A percentile compares a stretch with the other conserved stretches of the same genome.
Conservation (phyloP, 2,797 vertebrate genomes). For the Botia almorhae region DNA sequence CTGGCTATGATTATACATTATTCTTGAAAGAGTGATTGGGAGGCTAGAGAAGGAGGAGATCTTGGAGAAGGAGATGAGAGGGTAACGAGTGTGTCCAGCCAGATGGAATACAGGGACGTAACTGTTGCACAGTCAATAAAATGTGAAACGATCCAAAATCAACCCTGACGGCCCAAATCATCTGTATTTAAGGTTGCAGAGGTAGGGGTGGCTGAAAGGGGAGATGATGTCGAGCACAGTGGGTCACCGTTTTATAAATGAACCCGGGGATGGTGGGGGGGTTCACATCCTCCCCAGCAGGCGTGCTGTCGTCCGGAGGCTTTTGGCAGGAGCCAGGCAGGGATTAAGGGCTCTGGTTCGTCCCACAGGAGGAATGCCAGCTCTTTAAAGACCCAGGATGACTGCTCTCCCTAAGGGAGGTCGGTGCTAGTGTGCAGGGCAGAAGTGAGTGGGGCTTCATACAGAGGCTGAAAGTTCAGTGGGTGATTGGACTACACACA, state of each 20-base stretch:
- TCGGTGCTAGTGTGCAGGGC: slow-evolving; percentile 44
- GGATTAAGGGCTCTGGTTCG: slow-evolving; percentile 84
- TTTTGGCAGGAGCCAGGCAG: slow-evolving; percentile 80
- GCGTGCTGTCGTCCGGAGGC: slow-evolving; percentile 77
- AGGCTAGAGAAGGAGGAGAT: slow-evolving; percentile 18
- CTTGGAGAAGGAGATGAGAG: slow-evolving; percentile 28
- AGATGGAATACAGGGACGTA: slow-evolving; percentile 32
- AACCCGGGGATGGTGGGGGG: slow-evolving; percentile 23
- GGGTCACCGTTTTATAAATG: slow-evolving; percentile 54
- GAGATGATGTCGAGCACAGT: slow-evolving; percentile 46
- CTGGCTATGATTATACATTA: slow-evolving; percentile 84
- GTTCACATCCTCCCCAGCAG: slow-evolving; percentile 71
- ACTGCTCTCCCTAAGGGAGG: slow-evolving; percentile 69
- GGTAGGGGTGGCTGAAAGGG: slow-evolving; percentile 35
- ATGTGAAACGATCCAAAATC: slow-evolving; percentile 23
- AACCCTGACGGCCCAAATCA: slow-evolving; percentile 19
- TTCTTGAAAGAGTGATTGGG: slow-evolving; percentile 67
- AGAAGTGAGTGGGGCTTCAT: slow-evolving; percentile 67
- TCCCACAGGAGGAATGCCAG: slow-evolving; percentile 83
- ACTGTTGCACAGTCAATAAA: slow-evolving; percentile 26
- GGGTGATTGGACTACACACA: slow-evolving; percentile 74
- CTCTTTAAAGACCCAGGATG: slow-evolving; percentile 72
- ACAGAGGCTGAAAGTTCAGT: slow-evolving; percentile 68
- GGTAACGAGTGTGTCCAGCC: slow-evolving; percentile 34
- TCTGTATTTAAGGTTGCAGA: slow-evolving; percentile 14